Evolutionary conservation across 2,113 vertebrate genomes (phyloP).

Genomic region (Nycticorax nycticorax): DNA sequence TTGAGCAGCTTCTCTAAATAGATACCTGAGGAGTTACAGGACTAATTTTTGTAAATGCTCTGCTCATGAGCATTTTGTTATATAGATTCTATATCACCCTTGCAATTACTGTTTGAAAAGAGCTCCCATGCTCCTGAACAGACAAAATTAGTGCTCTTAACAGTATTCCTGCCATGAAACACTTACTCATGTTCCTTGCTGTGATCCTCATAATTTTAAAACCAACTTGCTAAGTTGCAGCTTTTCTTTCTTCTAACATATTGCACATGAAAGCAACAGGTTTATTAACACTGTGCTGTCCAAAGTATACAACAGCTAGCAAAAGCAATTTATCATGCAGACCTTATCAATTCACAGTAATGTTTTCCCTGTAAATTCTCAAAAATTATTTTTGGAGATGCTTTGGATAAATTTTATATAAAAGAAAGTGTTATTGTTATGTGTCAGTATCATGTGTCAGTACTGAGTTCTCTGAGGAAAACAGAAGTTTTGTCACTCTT

Average conservation of each 20-base stretch:
- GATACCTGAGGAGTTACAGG: neutral
- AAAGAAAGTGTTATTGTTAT: neutral
- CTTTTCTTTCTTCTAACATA: neutral
- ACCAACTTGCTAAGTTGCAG: neutral
- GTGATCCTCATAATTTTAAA: neutral
- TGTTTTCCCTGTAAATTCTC: neutral
- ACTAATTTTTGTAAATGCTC: neutral
- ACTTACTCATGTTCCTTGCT: neutral
- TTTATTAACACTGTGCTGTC: neutral
- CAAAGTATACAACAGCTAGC: neutral
- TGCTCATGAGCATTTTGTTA: neutral
- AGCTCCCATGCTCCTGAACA: neutral
- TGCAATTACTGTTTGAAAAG: neutral
- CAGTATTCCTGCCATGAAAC: neutral
- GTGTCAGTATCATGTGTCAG: neutral
- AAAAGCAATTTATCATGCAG: neutral
- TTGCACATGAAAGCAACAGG: neutral
- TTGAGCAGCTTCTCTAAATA: neutral
- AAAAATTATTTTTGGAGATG: neutral
- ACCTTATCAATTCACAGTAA: neutral
- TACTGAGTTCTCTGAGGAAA: neutral
- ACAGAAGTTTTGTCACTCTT: neutral
- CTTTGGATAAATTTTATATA: neutral
- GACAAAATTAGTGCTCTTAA: neutral
- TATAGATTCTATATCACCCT: neutral